phyloP scores from a whole-genome alignment of 2,888 invertebrate genomes.

The Ophioninae sp. region DNA sequence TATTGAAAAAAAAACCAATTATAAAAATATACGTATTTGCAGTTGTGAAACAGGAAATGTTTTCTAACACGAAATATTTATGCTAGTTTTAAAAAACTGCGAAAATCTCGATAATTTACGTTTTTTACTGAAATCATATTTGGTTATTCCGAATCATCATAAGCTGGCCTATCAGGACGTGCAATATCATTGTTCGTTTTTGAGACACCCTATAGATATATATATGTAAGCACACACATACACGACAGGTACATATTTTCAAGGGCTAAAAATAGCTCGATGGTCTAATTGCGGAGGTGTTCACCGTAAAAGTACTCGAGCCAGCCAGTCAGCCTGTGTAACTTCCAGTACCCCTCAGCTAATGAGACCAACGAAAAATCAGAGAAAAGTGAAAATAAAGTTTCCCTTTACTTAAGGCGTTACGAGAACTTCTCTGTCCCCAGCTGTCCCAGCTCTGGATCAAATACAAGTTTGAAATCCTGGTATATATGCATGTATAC shows the following conservation, averaged over 20 bases:
- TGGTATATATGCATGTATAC: constrained; percentile 13
- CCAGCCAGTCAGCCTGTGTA: constrained; percentile 15
- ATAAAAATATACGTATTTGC: too few species aligned
- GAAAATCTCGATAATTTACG: too few species aligned
- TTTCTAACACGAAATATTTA: too few species aligned
- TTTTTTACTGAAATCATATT: too few species aligned
- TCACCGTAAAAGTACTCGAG: constrained; percentile 39
- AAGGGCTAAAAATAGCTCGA: constrained; percentile 41
- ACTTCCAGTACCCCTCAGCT: constrained; percentile 41
- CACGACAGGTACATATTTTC: constrained; percentile 12
- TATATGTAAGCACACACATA: constrained; percentile 25
- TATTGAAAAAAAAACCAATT: too few species aligned
- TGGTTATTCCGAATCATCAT: too few species aligned
- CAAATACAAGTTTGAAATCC: constrained; percentile 44
- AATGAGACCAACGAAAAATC: constrained; percentile 43
- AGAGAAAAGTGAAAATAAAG: constrained; percentile 14
- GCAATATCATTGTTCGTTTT: too few species aligned
- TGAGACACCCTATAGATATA: neutral
- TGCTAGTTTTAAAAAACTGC: too few species aligned
- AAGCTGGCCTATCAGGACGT: too few species aligned
- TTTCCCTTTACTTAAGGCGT: constrained; percentile 22
- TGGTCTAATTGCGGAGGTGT: constrained; percentile 52
- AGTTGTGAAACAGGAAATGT: too few species aligned
- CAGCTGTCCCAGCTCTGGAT: constrained; percentile 30
- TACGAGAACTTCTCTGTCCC: constrained; percentile 32